Percentiles rank a stretch among this genome's conserved stretches.
phyloP scores from a whole-genome alignment of 2,113 vertebrate species.

The Marcusenius ussheri region DNA sequence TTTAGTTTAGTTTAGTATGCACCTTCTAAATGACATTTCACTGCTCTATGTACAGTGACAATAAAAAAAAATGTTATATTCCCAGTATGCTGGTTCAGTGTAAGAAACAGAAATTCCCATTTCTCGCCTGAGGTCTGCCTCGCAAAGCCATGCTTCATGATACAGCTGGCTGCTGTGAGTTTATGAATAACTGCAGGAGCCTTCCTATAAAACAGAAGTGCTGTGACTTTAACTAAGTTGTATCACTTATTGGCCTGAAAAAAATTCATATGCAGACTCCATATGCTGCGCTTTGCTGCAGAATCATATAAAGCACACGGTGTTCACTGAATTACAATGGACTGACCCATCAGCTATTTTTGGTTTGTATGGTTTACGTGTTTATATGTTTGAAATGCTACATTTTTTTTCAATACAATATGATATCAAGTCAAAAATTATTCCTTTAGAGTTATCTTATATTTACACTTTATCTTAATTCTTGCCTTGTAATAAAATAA shows the following conservation, averaged over 20 bases:
- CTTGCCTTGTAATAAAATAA: not conserved
- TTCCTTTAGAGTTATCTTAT: not conserved
- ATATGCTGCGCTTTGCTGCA: conserved; percentile 6
- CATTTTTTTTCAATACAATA: not conserved
- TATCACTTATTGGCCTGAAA: conserved; percentile 35
- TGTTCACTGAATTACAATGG: not conserved
- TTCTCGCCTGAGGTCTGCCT: conserved; percentile 11
- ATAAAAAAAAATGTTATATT: not conserved
- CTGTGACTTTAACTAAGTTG: conserved; percentile 39
- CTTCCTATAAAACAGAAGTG: conserved; percentile 32
- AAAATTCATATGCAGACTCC: conserved; percentile 27
- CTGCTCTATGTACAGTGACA: not conserved
- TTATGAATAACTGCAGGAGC: conserved; percentile 28
- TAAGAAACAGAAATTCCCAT: not conserved
- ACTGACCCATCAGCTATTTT: not conserved
- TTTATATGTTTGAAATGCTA: not conserved
- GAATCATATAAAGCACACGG: conserved; percentile 12
- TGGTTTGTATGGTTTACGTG: not conserved
- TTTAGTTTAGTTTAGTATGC: not conserved
- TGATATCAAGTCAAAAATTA: not conserved
- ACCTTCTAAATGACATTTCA: not conserved
- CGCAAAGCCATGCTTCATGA: conserved; percentile 16
- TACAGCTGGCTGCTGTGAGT: conserved; percentile 30
- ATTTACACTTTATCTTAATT: not conserved
- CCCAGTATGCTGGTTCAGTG: not conserved